Percentiles rank a stretch among this genome's conserved stretches.
phyloP scores from a whole-genome alignment of 1,140 invertebrate species.

The Mycetomoellerius zeteki region DNA sequence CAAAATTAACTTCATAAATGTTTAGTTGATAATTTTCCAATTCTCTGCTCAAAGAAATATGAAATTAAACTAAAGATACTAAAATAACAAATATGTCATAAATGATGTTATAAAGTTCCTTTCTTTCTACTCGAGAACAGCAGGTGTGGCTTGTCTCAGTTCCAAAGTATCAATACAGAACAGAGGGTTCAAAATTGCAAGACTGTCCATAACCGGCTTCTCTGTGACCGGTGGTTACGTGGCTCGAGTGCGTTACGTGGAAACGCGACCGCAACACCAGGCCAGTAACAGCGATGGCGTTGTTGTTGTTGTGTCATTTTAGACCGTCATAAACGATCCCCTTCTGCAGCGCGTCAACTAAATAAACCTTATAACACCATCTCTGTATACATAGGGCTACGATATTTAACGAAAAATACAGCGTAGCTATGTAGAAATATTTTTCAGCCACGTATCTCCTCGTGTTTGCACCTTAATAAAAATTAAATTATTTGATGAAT shows the following conservation, averaged over 20 bases:
- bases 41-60: background rate
- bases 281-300: background rate
- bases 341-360: slow-evolving; percentile 52
- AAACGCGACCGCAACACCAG: slow-evolving; percentile 48
- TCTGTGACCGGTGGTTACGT: slow-evolving; percentile 30
- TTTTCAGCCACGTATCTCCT: background rate
- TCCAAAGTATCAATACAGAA: slow-evolving; percentile 13
- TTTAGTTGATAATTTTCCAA: background rate
- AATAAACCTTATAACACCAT: slow-evolving; percentile 76
- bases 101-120: background rate
- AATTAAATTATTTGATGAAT: background rate
- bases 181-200: slow-evolving; percentile 25
- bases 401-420: slow-evolving; percentile 33
- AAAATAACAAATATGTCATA: background rate
- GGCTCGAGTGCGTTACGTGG: slow-evolving; percentile 12
- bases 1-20: background rate
- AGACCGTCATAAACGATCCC: slow-evolving; percentile 69
- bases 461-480: background rate
- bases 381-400: background rate
- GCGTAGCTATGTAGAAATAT: slow-evolving; percentile 40
- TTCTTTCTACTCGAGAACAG: background rate
- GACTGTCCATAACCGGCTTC: slow-evolving; percentile 39
- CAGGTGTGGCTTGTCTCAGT: background rate
- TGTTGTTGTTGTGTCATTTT: slow-evolving; percentile 57
- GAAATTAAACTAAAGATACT: background rate